Evolutionary conservation across 2,113 vertebrate species (phyloP).

Genomic region (Cyanistes caeruleus): DNA sequence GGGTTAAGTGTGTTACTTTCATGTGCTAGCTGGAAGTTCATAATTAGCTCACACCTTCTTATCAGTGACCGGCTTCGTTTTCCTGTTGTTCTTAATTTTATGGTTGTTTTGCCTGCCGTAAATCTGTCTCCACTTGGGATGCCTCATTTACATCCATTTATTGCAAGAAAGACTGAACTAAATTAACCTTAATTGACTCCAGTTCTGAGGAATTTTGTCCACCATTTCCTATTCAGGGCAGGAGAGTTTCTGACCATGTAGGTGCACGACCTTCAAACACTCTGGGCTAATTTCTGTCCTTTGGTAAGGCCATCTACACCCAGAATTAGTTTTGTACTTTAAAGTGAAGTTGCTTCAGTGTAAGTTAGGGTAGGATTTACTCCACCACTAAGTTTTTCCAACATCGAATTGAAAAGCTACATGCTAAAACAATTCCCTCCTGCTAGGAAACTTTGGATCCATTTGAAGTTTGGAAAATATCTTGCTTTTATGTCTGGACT

Average conservation of each 20-base stretch:
- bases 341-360: background rate
- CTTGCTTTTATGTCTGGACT: conserved; percentile 29
- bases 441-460: conserved; percentile 31
- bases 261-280: background rate
- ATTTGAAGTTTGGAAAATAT: conserved; percentile 38
- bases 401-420: conserved; percentile 40
- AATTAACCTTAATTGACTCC: conserved; percentile 53
- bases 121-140: conserved; percentile 50
- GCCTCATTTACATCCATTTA: conserved; percentile 56
- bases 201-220: background rate
- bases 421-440: conserved; percentile 37
- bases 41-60: conserved; percentile 65
- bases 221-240: background rate
- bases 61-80: conserved; percentile 39
- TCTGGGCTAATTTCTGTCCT: background rate
- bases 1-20: conserved; percentile 43
- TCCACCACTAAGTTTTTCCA: conserved; percentile 23
- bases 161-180: conserved; percentile 31
- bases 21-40: background rate
- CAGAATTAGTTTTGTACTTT: background rate
- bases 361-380: background rate
- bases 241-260: background rate
- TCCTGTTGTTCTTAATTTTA: conserved; percentile 64
- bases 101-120: conserved; percentile 32
- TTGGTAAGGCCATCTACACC: background rate